These are phyloP conservation scores for Hipposideros larvatus DNA, from an alignment of 2,797 vertebrate species.

Conservation along the genomic window DNA sequence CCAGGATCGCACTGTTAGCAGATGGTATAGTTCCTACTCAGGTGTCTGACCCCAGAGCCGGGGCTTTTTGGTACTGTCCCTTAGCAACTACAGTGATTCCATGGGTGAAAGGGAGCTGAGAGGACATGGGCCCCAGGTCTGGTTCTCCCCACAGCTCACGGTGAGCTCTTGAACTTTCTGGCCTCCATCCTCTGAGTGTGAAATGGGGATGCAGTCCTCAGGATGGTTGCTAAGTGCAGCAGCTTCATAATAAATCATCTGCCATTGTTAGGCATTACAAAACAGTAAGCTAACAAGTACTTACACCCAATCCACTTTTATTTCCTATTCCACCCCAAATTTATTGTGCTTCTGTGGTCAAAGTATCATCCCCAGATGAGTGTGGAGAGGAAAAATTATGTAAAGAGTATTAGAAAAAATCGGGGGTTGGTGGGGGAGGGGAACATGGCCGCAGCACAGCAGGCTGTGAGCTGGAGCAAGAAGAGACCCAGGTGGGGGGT, in stretches of 20 bases:
- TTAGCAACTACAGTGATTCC: fast-evolving
- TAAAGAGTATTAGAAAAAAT: background rate
- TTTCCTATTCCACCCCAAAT: background rate
- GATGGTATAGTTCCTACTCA: background rate
- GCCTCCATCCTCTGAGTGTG: background rate
- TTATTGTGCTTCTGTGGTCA: background rate
- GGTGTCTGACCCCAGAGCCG: background rate
- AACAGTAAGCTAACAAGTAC: background rate
- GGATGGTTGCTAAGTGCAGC: background rate
- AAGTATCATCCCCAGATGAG: too few species aligned
- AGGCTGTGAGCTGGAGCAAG: fast-evolving
- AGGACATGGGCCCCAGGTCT: background rate
- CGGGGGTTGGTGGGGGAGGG: fast-evolving
- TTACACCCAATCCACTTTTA: background rate
- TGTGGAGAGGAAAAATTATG: too few species aligned
- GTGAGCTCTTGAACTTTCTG: background rate
- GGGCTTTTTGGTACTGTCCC: too few species aligned
- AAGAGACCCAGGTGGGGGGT: background rate
- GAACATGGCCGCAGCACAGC: fast-evolving
- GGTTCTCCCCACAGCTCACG: background rate
- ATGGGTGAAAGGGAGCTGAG: too few species aligned
- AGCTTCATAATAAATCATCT: background rate
- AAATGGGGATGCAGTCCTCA: background rate
- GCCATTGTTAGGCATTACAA: background rate
- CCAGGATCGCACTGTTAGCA: background rate